These are phyloP conservation scores for Acanthosepion lycidas DNA, from an alignment of 2,888 invertebrate species.

Conservation along the genomic window DNA sequence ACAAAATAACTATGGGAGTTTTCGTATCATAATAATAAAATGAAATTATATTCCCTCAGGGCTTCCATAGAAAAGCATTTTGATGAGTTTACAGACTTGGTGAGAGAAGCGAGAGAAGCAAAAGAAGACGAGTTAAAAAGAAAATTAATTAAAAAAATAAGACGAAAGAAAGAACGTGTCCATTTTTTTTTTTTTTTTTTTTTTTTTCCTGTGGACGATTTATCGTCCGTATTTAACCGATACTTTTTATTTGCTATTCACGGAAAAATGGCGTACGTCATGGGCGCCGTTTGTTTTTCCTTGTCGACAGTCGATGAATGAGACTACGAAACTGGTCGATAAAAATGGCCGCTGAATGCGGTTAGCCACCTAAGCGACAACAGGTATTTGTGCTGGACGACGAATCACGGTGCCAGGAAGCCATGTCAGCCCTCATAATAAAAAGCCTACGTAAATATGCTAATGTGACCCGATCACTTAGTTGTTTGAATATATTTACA, in stretches of 20 bases:
- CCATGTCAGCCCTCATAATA: not conserved
- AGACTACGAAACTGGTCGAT: not conserved
- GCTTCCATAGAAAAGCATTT: too few relatives aligned
- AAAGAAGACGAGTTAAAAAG: too few relatives aligned
- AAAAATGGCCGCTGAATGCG: not conserved
- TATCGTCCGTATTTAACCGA: not conserved
- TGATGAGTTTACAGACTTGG: too few relatives aligned
- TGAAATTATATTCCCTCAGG: too few relatives aligned
- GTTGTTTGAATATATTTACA: too few relatives aligned
- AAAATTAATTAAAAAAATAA: not conserved
- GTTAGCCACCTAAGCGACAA: conserved; percentile 10
- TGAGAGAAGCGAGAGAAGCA: too few relatives aligned
- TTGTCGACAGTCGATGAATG: not conserved
- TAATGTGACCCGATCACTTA: too few relatives aligned
- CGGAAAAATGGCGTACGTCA: not conserved
- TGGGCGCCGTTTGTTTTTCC: not conserved
- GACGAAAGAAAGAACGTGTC: not conserved
- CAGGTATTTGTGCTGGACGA: conserved; percentile 33
- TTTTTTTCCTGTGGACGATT: not conserved
- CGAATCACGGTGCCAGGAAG: conserved; percentile 33
- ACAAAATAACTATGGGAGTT: too few relatives aligned
- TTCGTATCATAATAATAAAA: too few relatives aligned
- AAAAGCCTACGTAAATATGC: too few relatives aligned
- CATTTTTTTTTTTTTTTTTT: not conserved
- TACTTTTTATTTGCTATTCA: not conserved